Conservation (phyloP, 2,888 invertebrate genomes). For the Gari tellinella region DNA sequence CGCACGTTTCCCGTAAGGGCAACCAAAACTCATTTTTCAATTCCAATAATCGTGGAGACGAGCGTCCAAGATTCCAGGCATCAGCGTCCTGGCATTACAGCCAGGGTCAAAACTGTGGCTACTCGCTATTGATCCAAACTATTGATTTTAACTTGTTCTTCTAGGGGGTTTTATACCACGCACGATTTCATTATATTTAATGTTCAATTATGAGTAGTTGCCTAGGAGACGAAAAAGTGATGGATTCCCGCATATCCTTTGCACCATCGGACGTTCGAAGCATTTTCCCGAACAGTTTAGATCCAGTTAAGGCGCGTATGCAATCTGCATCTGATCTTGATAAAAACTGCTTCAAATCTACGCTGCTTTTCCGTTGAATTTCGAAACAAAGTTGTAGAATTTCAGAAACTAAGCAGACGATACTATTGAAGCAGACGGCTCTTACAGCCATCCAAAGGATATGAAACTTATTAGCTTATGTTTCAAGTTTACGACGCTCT, state of each 20-base stretch:
- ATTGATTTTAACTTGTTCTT: constrained; percentile 59
- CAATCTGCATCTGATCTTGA: too few relatives aligned
- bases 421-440: too few relatives aligned
- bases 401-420: too few relatives aligned
- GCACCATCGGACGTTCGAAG: too few relatives aligned
- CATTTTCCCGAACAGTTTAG: too few relatives aligned
- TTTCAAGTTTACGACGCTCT: constrained; percentile 53
- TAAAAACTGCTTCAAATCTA: too few relatives aligned
- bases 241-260: constrained; percentile 47
- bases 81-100: constrained; percentile 31
- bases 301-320: too few relatives aligned
- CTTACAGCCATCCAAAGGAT: not conserved
- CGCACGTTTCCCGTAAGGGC: constrained; percentile 14
- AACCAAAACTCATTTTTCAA: constrained; percentile 29
- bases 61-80: constrained; percentile 22
- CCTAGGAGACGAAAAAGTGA: constrained; percentile 57
- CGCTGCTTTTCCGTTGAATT: too few relatives aligned
- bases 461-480: constrained; percentile 62
- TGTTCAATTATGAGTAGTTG: constrained; percentile 63
- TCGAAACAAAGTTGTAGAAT: too few relatives aligned
- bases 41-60: constrained; percentile 1
- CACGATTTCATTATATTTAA: constrained; percentile 68
- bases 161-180: constrained; percentile 59
- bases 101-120: constrained; percentile 49
- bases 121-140: constrained; percentile 51